Evolutionary conservation across 1,140 invertebrate genomes (phyloP), one percentile per base, ranked within the genome.

Genomic region (Tetraneura akinire): DNA sequence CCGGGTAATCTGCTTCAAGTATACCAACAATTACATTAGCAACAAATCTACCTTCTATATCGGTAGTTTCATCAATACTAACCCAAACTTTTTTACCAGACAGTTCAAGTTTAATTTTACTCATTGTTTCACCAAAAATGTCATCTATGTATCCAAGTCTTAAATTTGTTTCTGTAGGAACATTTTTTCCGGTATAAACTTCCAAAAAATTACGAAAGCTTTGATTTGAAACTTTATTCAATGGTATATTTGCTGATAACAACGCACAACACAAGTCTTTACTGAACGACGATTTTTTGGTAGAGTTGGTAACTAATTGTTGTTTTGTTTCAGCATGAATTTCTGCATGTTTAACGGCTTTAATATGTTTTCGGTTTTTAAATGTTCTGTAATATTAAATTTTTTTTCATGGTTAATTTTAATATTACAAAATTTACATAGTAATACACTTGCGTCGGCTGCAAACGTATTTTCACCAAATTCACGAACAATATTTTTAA

Each of bases 211-310:
- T 32, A 32, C 32, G 32, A 37, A n/a, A 64, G 32, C n/a, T 37
- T 64, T 32, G 32, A 64, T 64, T 64, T 64, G 18, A 64, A 64
- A 64, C 32, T 64, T 64, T 64, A 64, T 64, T 64, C 18, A 64
- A 32, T 32, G 32, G 26, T 64, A 37, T 64, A 64, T 64, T 64
- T 10, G 62, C 32, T 32, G 29, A 37, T 57, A 64, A 64, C 16
- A 62, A 62, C 29, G 29, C 32, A 42, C 32, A 64, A 64, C 32
- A 64, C 62, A 64, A 64, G 14, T 64, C 29, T 37, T 64, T 64
- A 64, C 32, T 42, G 3, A 64, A n/a, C n/a, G 62, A 64, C 13
- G 32, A 64, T 10, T 64, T 32, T 64, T 64, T 64, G 16, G 62
- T 37, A 64, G 32, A 32, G 18, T 64, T 64, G 16, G 32, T 64